Evolutionary conservation across 92 coral and sea anemone species (phyloP), one percentile per base, ranked within the genome.

Genomic region (Nematostella vectensis): DNA sequence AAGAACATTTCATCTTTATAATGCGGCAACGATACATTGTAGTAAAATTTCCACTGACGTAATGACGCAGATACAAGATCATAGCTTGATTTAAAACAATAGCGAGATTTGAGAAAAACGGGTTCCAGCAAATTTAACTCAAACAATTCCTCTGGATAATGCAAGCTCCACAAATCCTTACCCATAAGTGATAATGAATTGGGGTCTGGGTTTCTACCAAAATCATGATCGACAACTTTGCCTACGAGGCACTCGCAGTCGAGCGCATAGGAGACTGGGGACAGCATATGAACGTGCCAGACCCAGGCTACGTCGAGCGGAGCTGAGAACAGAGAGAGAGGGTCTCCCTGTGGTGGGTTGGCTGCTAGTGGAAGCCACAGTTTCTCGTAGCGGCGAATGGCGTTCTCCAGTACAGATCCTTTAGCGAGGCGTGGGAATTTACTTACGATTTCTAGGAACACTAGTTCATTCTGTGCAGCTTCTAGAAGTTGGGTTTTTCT

Each of bases 241-340:
- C 57, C 42, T 15, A 63, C 70, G 25, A 29, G 17, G 6, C 33
- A 47, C 24, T 43, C 24, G 54, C 84, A 77, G 53, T 77, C 84
- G 15, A 48, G 78, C 21, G 68, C 68, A 42, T 80, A 80, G 24
- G 63, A 50, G 9, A 42, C 26, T 17, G 87, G 87, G 33, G 81
- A 33, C 12, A 80, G 61, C 87, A 80, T 67, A 43, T 80, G 87
- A 8, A 67, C 56, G 27, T 80, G 72, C 87, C 87, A 80, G 15
- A 80, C 82, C 87, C 87, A 80, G 0, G 87, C 82, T n/a, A 80
- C 77, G 62, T 80, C 87, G 25, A 80, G 21, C n/a, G 88, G 88
- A 39, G 88, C 88, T 27, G 83, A 58, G 8, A 71, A 50, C 4
- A 65, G 57, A 20, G 68, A 50, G 61, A 47, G 8, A 18, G 51